phyloP scores from a whole-genome alignment of 2,888 invertebrate species.

The Maniola hyperantus region DNA sequence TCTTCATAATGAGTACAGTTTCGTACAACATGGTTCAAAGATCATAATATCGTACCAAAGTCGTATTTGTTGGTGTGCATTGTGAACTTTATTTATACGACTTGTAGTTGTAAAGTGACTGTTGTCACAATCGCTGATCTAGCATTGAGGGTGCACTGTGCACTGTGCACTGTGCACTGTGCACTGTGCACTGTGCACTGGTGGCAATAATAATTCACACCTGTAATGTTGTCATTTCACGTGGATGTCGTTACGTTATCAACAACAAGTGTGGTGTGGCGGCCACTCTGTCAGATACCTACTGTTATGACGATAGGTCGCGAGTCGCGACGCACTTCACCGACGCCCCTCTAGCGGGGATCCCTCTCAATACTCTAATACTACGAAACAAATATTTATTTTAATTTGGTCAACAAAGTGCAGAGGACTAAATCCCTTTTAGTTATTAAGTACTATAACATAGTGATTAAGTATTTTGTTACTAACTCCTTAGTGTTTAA shows the following conservation, averaged over 20 bases:
- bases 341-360: not conserved
- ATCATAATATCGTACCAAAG: not conserved
- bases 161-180: too few species aligned
- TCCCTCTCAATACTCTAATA: too few species aligned
- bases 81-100: not conserved
- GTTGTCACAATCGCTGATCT: not conserved
- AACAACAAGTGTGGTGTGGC: not conserved
- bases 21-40: not conserved
- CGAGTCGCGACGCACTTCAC: too few species aligned
- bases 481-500: too few species aligned
- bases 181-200: too few species aligned
- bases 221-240: constrained; percentile 5
- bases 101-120: too few species aligned
- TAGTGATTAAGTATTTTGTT: too few species aligned
- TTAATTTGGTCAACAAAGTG: too few species aligned
- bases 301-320: not conserved
- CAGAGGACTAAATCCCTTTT: too few species aligned
- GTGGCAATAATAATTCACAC: not conserved
- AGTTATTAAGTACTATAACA: too few species aligned
- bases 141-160: not conserved
- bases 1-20: not conserved
- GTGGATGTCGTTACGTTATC: not conserved
- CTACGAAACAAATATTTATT: too few species aligned
- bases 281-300: not conserved
- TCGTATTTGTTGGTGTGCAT: not conserved